Percentiles rank a stretch among this genome's conserved stretches.
Conservation (phyloP, 2,888 invertebrate species). For the Apotomis capreana region DNA sequence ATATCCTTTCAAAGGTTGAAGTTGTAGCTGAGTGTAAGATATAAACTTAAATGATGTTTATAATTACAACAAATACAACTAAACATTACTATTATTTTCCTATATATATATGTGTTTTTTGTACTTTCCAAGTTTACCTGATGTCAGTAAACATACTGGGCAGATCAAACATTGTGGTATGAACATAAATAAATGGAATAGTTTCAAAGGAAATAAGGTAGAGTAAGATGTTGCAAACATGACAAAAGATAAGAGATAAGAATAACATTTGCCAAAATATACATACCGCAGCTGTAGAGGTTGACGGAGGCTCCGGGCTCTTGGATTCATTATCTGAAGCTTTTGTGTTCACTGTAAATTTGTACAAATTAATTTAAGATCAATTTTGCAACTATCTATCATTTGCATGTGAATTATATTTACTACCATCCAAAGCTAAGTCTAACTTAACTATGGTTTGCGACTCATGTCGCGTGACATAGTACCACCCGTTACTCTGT, state of each 20-base stretch:
- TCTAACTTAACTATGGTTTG: too few species aligned
- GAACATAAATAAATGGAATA: not conserved
- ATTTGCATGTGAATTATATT: too few species aligned
- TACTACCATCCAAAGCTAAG: too few species aligned
- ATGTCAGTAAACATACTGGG: not conserved
- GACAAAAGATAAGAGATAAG: conserved; percentile 56
- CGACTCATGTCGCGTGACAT: too few species aligned
- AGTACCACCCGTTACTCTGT: too few species aligned
- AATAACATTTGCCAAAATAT: conserved; percentile 40
- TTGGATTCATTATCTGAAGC: conserved; percentile 69
- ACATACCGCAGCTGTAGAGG: conserved; percentile 62
- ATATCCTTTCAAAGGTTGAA: too few species aligned
- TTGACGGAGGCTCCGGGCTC: conserved; percentile 54
- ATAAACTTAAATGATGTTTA: too few species aligned
- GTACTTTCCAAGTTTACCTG: not conserved
- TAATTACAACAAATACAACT: too few species aligned
- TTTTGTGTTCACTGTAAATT: conserved; percentile 70
- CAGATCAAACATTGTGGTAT: not conserved
- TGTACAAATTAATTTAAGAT: conserved; percentile 2
- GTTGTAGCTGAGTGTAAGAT: too few species aligned
- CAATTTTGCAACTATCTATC: too few species aligned
- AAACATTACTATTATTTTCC: too few species aligned
- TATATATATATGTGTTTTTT: not conserved
- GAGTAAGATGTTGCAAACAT: conserved; percentile 56
- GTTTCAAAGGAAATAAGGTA: conserved; percentile 9